Base-by-base conservation (phyloP, 1,140 invertebrate species). In the Plutomurus gul region DNA sequence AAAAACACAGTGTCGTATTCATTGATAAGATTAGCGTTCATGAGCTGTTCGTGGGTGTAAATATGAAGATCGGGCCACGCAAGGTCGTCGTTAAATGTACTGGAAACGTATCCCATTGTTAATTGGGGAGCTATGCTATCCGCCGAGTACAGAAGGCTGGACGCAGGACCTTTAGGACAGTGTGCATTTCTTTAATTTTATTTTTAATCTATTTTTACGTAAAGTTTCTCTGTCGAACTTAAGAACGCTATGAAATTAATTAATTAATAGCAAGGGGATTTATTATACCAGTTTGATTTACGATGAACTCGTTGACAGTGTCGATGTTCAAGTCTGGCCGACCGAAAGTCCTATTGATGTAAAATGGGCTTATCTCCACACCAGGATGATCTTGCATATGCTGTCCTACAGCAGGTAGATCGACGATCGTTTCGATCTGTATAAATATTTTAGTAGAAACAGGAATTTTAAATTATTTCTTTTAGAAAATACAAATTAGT, bases 391-490 rank as follows among this genome's bases (percentile, higher is more conserved):
- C 79, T 40, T 76, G 56, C 16, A 80, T 37, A 37, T 72, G 43
- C 3, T 47, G 13, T 16, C 79, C 79, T 7, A 80, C 77, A n/a
- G 77, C 79, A 0, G 74, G 76, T 65, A 81, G 60, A 16, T 81
- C 76, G n/a, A 78, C 18, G 2, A 81, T 18, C 33, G 37, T 47
- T 51, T 36, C 13, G n/a, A 81, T 77, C 79, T 81, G 47, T 30
- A 39, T 40, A 8, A 16, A 74, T 8, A 10, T 10, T 10, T 43
- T 10, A 8, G 40, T 10, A 49, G 13, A 13, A 49, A 13, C 30
- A 75, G 22, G 25, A 76, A 76, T n/a, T n/a, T n/a, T n/a, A 49
- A 10, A 46, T 25, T 25, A 72, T 27, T 3, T 5, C 5, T 13
- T 47, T 36, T 47, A 30, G 10, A 5, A 25, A 43, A 11, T 10